Base-by-base conservation (phyloP, 2,797 vertebrate genomes). In the Hydrocynus forskahlii region DNA sequence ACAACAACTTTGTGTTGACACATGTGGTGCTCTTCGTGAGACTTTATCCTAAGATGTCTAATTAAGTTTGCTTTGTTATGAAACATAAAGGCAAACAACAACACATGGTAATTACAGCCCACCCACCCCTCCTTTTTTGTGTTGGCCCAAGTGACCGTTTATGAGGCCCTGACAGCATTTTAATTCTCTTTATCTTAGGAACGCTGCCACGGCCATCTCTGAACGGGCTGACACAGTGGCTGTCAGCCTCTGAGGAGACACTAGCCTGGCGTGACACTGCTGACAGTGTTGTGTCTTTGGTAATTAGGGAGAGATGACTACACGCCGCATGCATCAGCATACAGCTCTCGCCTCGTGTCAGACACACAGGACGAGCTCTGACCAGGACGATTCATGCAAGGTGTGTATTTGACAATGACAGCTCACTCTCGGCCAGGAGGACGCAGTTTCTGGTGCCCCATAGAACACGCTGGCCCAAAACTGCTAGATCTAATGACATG, bases 11-110 rank as follows among this genome's bases (percentile, higher is more conserved):
- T 77, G 69, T 86, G 89, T 87, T 89, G 85, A 91, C 82, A 92
- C 87, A 83, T 79, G 85, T 83, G 91, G 86, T 78, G 72, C 86
- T 92, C 90, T 87, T 91, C 82, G 88, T 86, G 86, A 83, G 75
- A 81, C 60, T 76, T 79, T 85, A 89, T 88, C 88, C 91, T 89
- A 81, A 86, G 81, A 88, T 83, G 86, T 82, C 88, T 87, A 92
- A 89, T 92, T 93, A 92, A 87, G 68, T 86, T 91, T 88, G 89
- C 90, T 87, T 85, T 84, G 82, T 87, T 84, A 85, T 62, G 50
- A 80, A 86, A 81, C 63, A 60, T 79, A 83, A 84, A 80, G 52
- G 83, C 83, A 84, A 87, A 86, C 76, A 86, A 79, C 82, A 83
- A 83, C 72, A 82, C 84, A 64, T 81, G 81, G 81, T 85, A 87